phyloP scores from a whole-genome alignment of 2,888 invertebrate genomes.

The Aleiodes testaceus region DNA sequence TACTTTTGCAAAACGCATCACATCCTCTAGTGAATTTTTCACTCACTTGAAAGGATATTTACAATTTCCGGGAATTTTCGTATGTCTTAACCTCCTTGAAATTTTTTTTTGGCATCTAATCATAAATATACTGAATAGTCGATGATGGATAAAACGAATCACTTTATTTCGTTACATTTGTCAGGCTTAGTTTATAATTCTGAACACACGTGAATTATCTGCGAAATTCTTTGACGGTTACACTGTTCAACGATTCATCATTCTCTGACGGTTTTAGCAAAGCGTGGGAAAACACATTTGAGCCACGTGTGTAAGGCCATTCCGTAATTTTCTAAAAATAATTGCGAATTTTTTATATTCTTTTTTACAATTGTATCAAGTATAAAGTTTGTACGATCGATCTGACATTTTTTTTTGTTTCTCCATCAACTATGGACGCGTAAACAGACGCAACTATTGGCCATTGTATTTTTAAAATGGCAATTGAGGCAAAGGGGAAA shows the following conservation, averaged over 20 bases:
- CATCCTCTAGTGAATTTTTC: slow-evolving; percentile 22
- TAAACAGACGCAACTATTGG: neutral
- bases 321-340: slow-evolving; percentile 22
- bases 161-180: slow-evolving; percentile 9
- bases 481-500: neutral
- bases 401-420: no score
- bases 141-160: slow-evolving; percentile 17
- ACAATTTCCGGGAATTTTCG: slow-evolving; percentile 14
- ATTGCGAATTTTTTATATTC: neutral
- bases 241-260: slow-evolving; percentile 15
- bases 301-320: neutral
- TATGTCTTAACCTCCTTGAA: slow-evolving; percentile 13
- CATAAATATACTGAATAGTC: neutral
- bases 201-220: slow-evolving; percentile 8
- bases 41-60: neutral
- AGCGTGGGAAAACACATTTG: slow-evolving; percentile 9
- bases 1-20: neutral
- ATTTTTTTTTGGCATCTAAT: slow-evolving; percentile 1
- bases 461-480: slow-evolving; percentile 9
- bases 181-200: neutral
- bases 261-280: neutral
- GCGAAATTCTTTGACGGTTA: neutral
- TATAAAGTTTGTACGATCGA: neutral
- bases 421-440: no score
- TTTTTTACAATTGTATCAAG: neutral